Evolutionary conservation across 2,113 vertebrate genomes (phyloP), one percentile per base, ranked within the genome.

Genomic region (Felis chaus): DNA sequence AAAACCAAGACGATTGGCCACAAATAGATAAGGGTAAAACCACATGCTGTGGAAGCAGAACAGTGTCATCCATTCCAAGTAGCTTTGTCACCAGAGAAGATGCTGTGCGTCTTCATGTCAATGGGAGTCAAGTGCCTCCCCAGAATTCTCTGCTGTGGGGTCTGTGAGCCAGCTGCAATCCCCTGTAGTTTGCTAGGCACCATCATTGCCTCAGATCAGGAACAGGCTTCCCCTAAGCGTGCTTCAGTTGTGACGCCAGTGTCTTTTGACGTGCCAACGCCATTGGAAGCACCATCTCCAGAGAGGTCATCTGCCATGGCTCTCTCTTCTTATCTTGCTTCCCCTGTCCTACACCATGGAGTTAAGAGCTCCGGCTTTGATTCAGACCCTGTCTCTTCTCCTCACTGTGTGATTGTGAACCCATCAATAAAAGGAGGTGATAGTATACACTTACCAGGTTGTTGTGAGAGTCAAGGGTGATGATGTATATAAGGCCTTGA

Each of bases 1-100:
- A 89, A 82, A 89, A 86, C 95, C 83, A 92, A 80, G 87, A 69
- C 18, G 15, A 83, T 83, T 96, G 89, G 68, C 93, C 84, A 74
- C 79, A 95, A 92, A 91, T 69, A 97, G 86, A 66, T 85, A 69
- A 89, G 83, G 83, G 6, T 86, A 53, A 91, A 90, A 88, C 21
- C 88, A 57, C 25, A 66, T 66, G 57, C n/a, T 57, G 2, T 71
- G 73, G 48, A 76, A 76, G 66, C 2, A 94, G 79, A 69, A 39
- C 57, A 13, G 1, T 95, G 16, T 41, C 45, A 65, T 78, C 63
- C 55, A 76, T 85, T 81, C 53, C 45, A 31, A 11, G 71, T 71
- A 74, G 85, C 9, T 53, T 92, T 78, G 61, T 15, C 45, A 29
- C 4, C 55, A 71, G 84, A 31, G 68, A 92, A 83, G 39, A 81